Conservation (phyloP, 1,140 invertebrate species). For the Augochlora pura region DNA sequence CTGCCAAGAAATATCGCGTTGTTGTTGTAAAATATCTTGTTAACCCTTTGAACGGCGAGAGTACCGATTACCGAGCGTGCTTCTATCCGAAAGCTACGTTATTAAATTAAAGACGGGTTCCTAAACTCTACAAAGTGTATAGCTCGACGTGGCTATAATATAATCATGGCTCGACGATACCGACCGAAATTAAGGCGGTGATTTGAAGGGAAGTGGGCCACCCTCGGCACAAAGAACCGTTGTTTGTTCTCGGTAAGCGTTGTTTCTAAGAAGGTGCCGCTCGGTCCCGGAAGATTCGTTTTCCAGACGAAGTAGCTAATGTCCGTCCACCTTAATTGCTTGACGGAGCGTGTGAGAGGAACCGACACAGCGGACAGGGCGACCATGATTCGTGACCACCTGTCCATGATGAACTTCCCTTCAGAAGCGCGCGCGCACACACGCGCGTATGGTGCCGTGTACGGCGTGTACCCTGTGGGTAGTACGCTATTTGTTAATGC, state of each 20-base stretch:
- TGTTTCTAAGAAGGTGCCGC: neutral
- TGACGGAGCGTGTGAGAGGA: conserved; percentile 16
- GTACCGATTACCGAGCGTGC: no score
- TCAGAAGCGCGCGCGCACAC: conserved; percentile 28
- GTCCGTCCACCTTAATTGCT: conserved; percentile 18
- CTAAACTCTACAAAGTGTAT: no score
- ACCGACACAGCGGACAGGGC: conserved; percentile 14
- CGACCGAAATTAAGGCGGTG: neutral
- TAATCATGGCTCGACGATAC: neutral
- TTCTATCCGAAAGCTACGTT: no score
- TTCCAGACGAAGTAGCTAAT: neutral
- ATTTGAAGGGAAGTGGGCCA: neutral
- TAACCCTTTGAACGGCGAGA: no score
- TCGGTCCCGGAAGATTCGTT: neutral
- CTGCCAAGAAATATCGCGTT: no score
- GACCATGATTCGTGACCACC: conserved; percentile 57
- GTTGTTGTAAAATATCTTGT: no score
- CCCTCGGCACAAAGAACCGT: no score
- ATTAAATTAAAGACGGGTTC: no score
- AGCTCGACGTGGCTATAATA: no score
- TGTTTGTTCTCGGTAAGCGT: neutral
- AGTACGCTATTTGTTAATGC: conserved; percentile 64
- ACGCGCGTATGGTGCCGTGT: conserved; percentile 38
- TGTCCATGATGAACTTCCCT: conserved; percentile 63
- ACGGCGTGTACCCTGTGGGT: conserved; percentile 52